Evolutionary conservation across 2,888 invertebrate species (phyloP).

Genomic region (Halictus quadricinctus): DNA sequence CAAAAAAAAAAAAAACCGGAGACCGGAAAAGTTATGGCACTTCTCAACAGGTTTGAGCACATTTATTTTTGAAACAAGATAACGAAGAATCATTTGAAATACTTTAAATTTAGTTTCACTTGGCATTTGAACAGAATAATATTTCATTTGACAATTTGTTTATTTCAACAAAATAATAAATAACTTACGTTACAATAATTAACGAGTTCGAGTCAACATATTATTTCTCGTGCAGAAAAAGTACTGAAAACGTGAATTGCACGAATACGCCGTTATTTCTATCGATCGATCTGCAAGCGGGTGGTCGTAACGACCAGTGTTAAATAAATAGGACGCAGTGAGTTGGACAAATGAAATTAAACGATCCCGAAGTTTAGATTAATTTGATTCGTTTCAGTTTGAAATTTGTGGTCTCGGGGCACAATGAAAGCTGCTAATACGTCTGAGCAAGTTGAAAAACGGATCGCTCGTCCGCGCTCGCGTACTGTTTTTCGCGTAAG

Average conservation of each 20-base stretch:
- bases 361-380: not conserved
- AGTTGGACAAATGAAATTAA: not conserved
- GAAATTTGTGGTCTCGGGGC: not conserved
- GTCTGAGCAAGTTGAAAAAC: conserved; percentile 13
- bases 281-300: not conserved
- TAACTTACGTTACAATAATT: not conserved
- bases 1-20: too few relatives aligned
- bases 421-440: not conserved
- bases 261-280: not conserved
- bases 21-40: too few relatives aligned
- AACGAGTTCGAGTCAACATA: too few relatives aligned
- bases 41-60: not conserved
- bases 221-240: too few relatives aligned
- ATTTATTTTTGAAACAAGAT: not conserved
- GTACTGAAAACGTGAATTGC: not conserved
- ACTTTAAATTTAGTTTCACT: not conserved
- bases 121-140: too few relatives aligned
- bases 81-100: not conserved
- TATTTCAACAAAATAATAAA: not conserved
- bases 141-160: too few relatives aligned
- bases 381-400: not conserved
- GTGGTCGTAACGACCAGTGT: not conserved
- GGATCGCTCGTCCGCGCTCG: not conserved
- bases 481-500: conserved; percentile 10
- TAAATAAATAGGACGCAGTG: conserved; percentile 7